Conservation (phyloP, 2,113 vertebrate species). For the Bothrops jararaca region DNA sequence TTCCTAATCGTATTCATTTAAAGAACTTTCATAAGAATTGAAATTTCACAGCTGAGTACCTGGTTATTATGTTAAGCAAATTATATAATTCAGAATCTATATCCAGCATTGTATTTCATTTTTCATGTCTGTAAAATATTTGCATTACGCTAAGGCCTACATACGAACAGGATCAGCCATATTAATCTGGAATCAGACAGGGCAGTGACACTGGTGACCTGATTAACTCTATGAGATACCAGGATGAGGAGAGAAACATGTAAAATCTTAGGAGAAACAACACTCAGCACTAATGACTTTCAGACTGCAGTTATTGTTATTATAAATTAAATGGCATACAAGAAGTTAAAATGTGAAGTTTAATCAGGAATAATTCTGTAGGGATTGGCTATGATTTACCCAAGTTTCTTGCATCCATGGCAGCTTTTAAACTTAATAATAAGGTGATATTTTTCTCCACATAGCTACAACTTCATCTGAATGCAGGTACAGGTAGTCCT, state of each 20-base stretch:
- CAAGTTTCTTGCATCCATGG: background rate
- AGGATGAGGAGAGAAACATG: background rate
- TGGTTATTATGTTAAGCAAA: background rate
- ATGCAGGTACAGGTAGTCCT: background rate
- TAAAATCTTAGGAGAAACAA: background rate
- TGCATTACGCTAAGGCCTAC: too few relatives aligned
- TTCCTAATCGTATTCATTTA: background rate
- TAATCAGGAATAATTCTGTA: background rate
- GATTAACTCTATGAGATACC: background rate
- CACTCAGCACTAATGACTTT: background rate
- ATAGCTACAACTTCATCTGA: background rate
- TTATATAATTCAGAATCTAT: background rate
- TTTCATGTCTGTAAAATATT: background rate
- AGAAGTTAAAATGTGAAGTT: background rate
- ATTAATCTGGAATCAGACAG: background rate
- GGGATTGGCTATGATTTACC: background rate
- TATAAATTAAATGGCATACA: background rate
- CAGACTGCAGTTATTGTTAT: background rate
- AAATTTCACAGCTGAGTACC: background rate
- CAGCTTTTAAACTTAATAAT: background rate
- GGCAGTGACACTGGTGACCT: background rate
- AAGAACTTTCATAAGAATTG: background rate
- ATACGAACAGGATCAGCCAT: background rate
- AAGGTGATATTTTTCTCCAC: background rate
- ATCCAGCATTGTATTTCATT: background rate